Evolutionary conservation across 2,113 vertebrate genomes (phyloP).

Genomic region (Nothoprocta pentlandii): DNA sequence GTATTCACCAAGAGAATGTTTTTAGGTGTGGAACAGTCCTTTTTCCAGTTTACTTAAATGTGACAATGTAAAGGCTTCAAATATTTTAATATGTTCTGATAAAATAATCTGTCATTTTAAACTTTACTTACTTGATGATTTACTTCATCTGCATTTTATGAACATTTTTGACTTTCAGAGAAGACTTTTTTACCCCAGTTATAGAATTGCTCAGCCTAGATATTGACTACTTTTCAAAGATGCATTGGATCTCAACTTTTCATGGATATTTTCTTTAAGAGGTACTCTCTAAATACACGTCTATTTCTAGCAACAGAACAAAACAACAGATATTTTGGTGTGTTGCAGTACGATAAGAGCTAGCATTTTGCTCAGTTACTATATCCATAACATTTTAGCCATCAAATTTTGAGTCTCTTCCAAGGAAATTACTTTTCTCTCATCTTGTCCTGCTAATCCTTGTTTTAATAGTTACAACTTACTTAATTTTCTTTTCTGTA

Average conservation of each 20-base stretch:
- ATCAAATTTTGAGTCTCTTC: conserved; percentile 40
- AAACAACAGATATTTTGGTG: conserved; percentile 2
- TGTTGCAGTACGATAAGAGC: background rate
- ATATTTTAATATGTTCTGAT: background rate
- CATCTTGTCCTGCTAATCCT: conserved; percentile 3
- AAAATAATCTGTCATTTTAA: background rate
- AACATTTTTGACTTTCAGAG: background rate
- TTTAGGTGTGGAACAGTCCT: background rate
- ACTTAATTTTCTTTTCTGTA: background rate
- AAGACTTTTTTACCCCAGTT: background rate
- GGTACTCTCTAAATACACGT: background rate
- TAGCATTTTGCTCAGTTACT: conserved; percentile 33
- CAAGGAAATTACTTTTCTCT: conserved; percentile 31
- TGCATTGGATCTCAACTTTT: background rate
- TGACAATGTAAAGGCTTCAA: background rate
- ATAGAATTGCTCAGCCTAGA: background rate
- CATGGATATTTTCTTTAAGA: background rate
- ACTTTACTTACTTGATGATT: background rate
- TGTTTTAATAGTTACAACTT: conserved; percentile 8
- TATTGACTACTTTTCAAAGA: background rate
- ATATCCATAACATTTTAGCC: background rate
- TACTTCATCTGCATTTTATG: background rate
- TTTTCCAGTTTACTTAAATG: background rate
- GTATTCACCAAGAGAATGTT: background rate
- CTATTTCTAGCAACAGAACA: background rate